Evolutionary conservation across 1,140 invertebrate species (phyloP), one percentile per base, ranked within the genome.

Genomic region (Neodiprion pinetum): DNA sequence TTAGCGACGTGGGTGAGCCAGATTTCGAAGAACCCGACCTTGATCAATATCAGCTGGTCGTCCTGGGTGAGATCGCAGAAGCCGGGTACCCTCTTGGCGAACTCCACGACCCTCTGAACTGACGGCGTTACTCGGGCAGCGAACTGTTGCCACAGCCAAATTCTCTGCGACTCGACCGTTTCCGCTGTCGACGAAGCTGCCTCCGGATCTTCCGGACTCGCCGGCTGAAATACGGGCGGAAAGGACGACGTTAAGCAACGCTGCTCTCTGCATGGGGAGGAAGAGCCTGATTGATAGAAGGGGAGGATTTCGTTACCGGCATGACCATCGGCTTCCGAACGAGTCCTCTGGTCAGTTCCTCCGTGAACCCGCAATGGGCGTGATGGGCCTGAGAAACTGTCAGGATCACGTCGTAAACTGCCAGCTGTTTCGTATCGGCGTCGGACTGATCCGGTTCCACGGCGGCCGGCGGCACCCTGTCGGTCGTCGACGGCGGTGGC

Each of bases 11-110:
- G 93, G 70, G 95, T 94, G 72, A 98, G 89, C 97, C 98, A 99
- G 70, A 99, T 93, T 89, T 99, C 97, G 87, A 99, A 98, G 90
- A 99, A 99, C 50, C 97, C 97, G 80, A 96, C 92, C 90, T 99
- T 98, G 80, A 98, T 97, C 65, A 98, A 91, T 78, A 97, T 97
- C 72, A 98, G 90, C 88, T 98, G 97, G 88, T 98, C 96, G 81
- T 98, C 96, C 88, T 98, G 96, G 23, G 93, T 93, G 71, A 98
- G 90, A 71, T 94, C 92, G 81, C 92, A 92, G 89, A 98, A 98
- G 76, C 96, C 95, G 53, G 96, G 96, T 76, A 97, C 93, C 81
- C 95, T 90, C 88, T 98, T 98, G 23, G 96, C 96, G 85, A 98
- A 98, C 85, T 98, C 96, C 8, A 98, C 97, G 77, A 98, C 94